Evolutionary conservation across 35 echinoderm and acorn worm genomes (phyloP), one percentile per base, ranked within the genome.

Genomic region (Lytechinus variegatus): DNA sequence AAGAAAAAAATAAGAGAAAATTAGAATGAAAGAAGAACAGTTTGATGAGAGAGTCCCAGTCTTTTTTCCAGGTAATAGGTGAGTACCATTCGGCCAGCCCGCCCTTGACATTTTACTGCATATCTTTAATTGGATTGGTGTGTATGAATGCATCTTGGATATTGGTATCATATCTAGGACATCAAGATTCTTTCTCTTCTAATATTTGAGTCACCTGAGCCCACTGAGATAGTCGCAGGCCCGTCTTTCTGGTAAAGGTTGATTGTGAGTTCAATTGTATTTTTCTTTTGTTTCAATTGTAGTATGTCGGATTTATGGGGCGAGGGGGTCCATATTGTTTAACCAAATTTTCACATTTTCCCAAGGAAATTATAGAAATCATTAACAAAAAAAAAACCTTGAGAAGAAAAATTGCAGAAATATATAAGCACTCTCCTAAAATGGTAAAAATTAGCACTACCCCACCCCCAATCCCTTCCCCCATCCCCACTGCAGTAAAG

Each of bases 91-190:
- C 66, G 88, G 27, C 52, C 52, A 79, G 9, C 88, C 88, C n/a
- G 88, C 88, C 88, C 88, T 90, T 90, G 88, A 90, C 88, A 90
- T 90, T 90, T 33, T 90, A 10, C 9, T 14, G 88, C 88, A 54
- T 54, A 54, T 90, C 29, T 90, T 90, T 90, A 90, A 90, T 90
- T 90, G 88, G 88, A 90, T 90, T 21, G 88, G 29, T 28, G 88
- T 54, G 16, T 90, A 90, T 52, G 27, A 33, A 90, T 21, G 88
- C 88, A 90, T 54, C 88, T 11, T n/a, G 29, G 52, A 54, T 52
- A 90, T 14, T 12, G 5, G 88, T 52, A 90, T 90, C 16, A 90
- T 90, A 90, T 52, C 10, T 52, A 33, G 88, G n/a, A 54, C 9
- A 29, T 44, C 88, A 54, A 54, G 88, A 90, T 90, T 90, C 28